Evolutionary conservation across 2,888 invertebrate genomes (phyloP).

Genomic region (Lycocerus yunnanus): DNA sequence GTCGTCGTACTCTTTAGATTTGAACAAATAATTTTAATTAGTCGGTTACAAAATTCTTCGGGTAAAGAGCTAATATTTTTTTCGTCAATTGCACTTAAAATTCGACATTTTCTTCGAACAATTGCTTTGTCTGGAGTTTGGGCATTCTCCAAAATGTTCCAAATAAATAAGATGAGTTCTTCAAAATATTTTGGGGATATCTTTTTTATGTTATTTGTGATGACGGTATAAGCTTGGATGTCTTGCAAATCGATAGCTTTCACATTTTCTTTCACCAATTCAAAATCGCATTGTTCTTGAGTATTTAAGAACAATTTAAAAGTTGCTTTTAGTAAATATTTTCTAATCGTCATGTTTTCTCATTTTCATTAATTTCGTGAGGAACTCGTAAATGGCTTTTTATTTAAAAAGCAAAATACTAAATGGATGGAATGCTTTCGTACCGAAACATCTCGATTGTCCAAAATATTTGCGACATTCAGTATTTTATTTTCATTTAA

Average conservation of each 20-base stretch:
- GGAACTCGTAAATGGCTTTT: neutral
- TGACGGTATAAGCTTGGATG: conserved; percentile 4
- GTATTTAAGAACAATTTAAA: conserved; percentile 14
- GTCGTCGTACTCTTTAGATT: neutral
- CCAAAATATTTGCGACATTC: neutral
- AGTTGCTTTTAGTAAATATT: conserved; percentile 4
- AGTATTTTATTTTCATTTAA: conserved; percentile 11
- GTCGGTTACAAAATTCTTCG: neutral
- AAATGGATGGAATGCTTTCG: conserved; percentile 23
- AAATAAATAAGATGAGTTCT: neutral
- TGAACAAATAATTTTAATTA: conserved; percentile 5
- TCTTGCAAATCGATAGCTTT: conserved; percentile 4
- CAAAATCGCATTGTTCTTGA: conserved; percentile 14
- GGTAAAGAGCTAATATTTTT: neutral
- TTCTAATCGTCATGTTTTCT: conserved; percentile 12
- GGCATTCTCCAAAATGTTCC: neutral
- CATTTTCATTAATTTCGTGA: neutral
- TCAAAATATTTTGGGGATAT: neutral
- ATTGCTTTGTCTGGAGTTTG: neutral
- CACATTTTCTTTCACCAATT: conserved; percentile 6
- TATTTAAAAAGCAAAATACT: neutral
- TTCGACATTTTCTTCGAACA: neutral
- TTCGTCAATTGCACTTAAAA: neutral
- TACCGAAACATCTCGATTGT: conserved; percentile 12
- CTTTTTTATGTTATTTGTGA: neutral